Evolutionary conservation across 2,888 invertebrate species (phyloP), one percentile per base, ranked within the genome.

Genomic region (Drosophila buzzatii): DNA sequence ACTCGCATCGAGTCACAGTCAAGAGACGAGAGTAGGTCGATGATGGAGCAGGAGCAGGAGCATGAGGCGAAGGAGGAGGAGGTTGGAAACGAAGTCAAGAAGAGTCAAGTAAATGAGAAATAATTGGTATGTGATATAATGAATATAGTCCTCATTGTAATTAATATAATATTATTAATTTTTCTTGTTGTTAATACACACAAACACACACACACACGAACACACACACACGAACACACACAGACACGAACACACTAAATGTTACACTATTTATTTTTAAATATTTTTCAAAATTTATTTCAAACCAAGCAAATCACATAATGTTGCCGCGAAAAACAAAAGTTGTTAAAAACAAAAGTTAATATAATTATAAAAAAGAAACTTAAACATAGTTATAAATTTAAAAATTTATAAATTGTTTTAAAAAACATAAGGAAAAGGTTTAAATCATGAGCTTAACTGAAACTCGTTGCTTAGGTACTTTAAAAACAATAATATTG

Each of bases 71-170:
- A 20, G 42, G 0, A 42, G 42, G 10, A 20, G 12, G 7, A 20
- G 41, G 14, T 42, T 8, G 49, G 18, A 52, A 83, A 76, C 79
- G 85, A 87, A 82, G 73, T 80, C 69, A 76, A 79, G 71, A 82
- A 47, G 49, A 49, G 78, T 81, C 83, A 81, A 79, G 81, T 84
- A 73, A 78, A 84, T 77, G 82, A 80, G 81, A 76, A 91, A 90
- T 82, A 92, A 93, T 92, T 92, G 92, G 92, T 92, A 92, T 92
- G 92, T 92, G 92, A 92, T 92, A 92, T 92, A 90, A 91, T 88
- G 91, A 91, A 92, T 91, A 92, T 92, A 93, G 92, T 92, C 92
- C 90, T 92, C 91, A 89, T 90, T 87, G 76, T 90, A 86, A 82
- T 90, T 87, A 85, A 89, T 90, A 79, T 85, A 82, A 79, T 76